phyloP scores from a whole-genome alignment of 2,888 invertebrate species.

The Amphipoea lucens region DNA sequence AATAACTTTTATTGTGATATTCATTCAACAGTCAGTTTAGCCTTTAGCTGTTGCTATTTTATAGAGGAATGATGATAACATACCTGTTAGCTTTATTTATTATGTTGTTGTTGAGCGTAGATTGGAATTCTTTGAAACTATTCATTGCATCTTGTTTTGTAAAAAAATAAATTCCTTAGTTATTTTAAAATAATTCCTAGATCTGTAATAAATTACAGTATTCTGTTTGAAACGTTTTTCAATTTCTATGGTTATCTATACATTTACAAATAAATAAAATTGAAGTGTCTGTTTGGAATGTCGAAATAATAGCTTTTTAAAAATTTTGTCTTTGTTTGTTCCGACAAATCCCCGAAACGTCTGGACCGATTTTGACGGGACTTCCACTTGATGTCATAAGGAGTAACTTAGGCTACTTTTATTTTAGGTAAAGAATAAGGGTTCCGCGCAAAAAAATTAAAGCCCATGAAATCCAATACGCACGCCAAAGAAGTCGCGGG shows the following conservation, averaged over 20 bases:
- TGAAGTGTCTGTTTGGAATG: neutral
- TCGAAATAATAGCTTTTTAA: neutral
- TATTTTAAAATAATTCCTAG: conserved; percentile 81
- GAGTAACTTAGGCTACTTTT: neutral
- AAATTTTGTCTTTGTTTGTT: no score
- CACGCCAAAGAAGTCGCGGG: no score
- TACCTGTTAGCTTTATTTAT: conserved; percentile 72
- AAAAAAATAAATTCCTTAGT: conserved; percentile 79
- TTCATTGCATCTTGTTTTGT: conserved; percentile 75
- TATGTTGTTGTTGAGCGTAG: conserved; percentile 66
- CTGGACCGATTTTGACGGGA: neutral
- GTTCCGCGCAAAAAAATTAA: neutral
- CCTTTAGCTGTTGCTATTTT: conserved; percentile 60
- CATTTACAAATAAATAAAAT: neutral
- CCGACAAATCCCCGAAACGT: no score
- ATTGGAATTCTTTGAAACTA: conserved; percentile 65
- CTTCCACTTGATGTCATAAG: neutral
- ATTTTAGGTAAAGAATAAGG: neutral
- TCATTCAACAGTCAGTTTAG: conserved; percentile 70
- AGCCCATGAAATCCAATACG: neutral
- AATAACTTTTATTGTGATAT: conserved; percentile 59
- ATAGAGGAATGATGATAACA: conserved; percentile 53
- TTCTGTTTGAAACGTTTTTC: conserved; percentile 77
- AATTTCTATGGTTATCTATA: neutral
- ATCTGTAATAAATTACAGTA: conserved; percentile 90